Evolutionary conservation across 2,113 vertebrate species (phyloP).

Genomic region (Ahaetulla prasina): DNA sequence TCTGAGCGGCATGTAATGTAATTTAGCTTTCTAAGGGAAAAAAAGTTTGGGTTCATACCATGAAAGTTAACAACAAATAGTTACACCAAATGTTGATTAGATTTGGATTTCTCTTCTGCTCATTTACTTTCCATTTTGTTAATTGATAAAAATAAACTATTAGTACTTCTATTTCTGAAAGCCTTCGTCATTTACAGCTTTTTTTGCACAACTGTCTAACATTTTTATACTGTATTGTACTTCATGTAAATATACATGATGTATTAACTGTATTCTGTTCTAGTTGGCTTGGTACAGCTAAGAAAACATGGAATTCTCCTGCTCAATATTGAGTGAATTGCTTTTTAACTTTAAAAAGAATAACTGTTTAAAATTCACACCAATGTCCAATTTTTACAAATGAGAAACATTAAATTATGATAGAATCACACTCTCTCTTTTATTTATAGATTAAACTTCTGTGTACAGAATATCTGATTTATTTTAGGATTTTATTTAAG

Average conservation of each 20-base stretch:
- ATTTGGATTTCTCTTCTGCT: no score
- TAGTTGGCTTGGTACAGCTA: background rate
- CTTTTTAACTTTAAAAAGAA: slow-evolving; percentile 4
- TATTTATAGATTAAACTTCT: slow-evolving; percentile 1
- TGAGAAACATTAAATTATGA: background rate
- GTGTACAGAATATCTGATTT: background rate
- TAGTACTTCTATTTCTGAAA: no score
- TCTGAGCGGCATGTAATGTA: no score
- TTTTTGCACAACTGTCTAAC: background rate
- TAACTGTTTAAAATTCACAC: slow-evolving; percentile 9
- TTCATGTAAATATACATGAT: background rate
- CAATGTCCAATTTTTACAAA: slow-evolving; percentile 4
- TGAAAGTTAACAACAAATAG: background rate
- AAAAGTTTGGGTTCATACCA: background rate
- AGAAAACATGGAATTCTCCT: slow-evolving; percentile 21
- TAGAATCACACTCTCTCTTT: background rate
- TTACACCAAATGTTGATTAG: no score
- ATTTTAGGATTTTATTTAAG: background rate
- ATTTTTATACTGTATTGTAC: background rate
- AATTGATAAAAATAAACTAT: no score
- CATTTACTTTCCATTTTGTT: no score
- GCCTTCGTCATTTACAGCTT: background rate
- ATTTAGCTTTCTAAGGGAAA: background rate
- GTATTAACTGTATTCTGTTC: slow-evolving; percentile 16
- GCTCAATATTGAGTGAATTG: slow-evolving; percentile 4